Conservation (phyloP, 2,113 vertebrate genomes). For the Cnemophilus loriae region DNA sequence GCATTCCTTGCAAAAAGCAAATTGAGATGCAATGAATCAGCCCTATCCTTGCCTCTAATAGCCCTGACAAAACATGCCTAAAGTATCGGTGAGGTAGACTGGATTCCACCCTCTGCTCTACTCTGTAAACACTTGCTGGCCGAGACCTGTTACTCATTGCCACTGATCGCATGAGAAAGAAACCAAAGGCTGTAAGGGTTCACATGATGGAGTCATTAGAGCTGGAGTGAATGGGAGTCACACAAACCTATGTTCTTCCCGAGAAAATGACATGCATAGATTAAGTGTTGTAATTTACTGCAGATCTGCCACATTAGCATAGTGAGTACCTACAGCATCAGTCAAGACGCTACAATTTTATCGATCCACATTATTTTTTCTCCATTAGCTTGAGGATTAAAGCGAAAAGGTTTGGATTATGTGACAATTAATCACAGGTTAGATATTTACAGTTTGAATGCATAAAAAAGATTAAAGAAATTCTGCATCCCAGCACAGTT, state of each 20-base stretch:
- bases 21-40: neutral
- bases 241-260: neutral
- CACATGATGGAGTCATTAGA: neutral
- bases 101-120: neutral
- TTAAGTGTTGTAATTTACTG: neutral
- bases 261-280: conserved; percentile 1
- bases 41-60: neutral
- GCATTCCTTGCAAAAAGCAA: neutral
- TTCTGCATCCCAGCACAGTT: neutral
- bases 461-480: neutral
- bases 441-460: neutral
- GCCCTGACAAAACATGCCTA: neutral
- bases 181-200: neutral
- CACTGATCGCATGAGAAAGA: neutral
- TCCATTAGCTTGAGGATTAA: conserved; percentile 17
- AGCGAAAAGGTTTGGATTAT: neutral
- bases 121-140: neutral
- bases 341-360: neutral
- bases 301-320: neutral
- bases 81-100: neutral
- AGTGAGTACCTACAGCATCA: neutral
- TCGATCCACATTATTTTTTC: conserved; percentile 16
- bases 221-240: neutral
- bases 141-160: neutral
- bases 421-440: conserved; percentile 31